Percentiles rank a stretch among this genome's conserved stretches.
Conservation (phyloP, 2,888 invertebrate species). For the Acronicta leporina region DNA sequence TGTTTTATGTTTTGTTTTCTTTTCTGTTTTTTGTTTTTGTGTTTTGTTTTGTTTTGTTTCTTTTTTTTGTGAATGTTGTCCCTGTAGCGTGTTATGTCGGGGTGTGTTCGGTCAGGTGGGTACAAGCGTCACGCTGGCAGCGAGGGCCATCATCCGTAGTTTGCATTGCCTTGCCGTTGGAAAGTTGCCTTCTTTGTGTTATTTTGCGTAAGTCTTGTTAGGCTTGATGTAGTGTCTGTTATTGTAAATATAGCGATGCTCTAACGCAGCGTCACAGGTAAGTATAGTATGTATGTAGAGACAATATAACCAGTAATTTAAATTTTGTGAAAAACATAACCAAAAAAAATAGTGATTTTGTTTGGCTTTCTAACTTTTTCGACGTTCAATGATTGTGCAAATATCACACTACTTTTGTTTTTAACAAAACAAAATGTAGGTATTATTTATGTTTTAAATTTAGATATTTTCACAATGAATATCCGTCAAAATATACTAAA, state of each 20-base stretch:
- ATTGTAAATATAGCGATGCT: constrained; percentile 71
- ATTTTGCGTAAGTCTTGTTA: constrained; percentile 83
- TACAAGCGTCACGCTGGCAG: constrained; percentile 81
- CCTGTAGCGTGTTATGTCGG: constrained; percentile 76
- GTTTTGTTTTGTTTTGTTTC: constrained; percentile 64
- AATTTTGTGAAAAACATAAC: constrained; percentile 57
- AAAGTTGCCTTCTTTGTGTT: constrained; percentile 81
- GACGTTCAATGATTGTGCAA: constrained; percentile 76
- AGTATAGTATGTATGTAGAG: constrained; percentile 74
- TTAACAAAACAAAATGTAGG: constrained; percentile 9
- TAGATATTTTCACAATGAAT: constrained; percentile 75
- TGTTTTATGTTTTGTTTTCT: constrained; percentile 69
- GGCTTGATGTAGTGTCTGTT: constrained; percentile 85
- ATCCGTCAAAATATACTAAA: constrained; percentile 60
- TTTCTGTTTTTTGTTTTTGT: constrained; percentile 66
- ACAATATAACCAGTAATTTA: constrained; percentile 61
- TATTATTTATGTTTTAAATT: neutral
- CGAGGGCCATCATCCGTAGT: constrained; percentile 69
- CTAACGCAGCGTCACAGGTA: constrained; percentile 69
- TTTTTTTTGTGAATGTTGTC: constrained; percentile 80
- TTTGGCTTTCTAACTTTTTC: constrained; percentile 78
- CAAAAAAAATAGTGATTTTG: constrained; percentile 68
- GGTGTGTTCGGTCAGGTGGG: constrained; percentile 79
- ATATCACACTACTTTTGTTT: constrained; percentile 53
- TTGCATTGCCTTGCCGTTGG: constrained; percentile 80